These are phyloP conservation scores for Silurus glanis DNA, from an alignment of 2,113 vertebrate genomes.

Conservation along the genomic window DNA sequence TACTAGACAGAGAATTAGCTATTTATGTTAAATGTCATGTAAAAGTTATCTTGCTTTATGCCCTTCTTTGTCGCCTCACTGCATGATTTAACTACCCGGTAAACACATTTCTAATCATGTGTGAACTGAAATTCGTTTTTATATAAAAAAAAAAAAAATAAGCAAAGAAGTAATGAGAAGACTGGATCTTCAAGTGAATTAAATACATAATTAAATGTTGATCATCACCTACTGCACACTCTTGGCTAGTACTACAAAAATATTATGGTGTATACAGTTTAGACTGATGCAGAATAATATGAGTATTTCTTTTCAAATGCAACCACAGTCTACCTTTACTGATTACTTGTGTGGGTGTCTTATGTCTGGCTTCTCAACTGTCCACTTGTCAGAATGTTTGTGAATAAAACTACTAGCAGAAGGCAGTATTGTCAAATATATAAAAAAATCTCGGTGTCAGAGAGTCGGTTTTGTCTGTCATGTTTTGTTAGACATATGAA, in stretches of 20 bases:
- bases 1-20: neutral
- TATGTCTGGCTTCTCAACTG: neutral
- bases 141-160: neutral
- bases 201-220: neutral
- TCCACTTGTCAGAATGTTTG: neutral
- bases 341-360: conserved; percentile 4
- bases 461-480: neutral
- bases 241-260: neutral
- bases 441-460: neutral
- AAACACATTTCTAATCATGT: neutral
- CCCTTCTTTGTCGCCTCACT: neutral
- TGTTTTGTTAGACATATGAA: neutral
- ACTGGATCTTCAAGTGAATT: neutral
- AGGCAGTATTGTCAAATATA: neutral
- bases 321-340: neutral
- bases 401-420: conserved; percentile 8
- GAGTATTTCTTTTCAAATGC: neutral
- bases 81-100: neutral
- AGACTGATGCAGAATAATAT: neutral
- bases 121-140: neutral
- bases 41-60: neutral
- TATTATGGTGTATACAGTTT: neutral
- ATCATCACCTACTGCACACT: neutral
- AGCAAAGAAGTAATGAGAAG: neutral
- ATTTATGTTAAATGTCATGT: neutral